Base-by-base conservation (phyloP, 2,888 invertebrate species). In the Trissolcus japonicus region DNA sequence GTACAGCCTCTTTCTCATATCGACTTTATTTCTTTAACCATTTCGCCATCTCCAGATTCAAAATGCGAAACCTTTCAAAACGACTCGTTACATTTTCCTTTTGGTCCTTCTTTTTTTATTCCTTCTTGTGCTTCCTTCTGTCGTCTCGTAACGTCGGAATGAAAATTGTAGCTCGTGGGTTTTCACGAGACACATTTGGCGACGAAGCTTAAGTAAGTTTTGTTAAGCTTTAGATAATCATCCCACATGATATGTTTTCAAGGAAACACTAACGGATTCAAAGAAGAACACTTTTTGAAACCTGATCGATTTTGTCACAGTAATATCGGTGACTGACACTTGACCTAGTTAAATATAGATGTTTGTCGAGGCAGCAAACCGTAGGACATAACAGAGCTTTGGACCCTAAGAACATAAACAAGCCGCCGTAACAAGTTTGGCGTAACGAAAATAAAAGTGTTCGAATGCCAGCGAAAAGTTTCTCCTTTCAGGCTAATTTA, bases 31-130 rank as follows among this genome's bases (percentile, higher is more conserved):
- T 72, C 78, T 67, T 75, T 72, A 63, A 50, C 55, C 63, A 63
- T 68, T 71, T 75, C 53, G 62, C 74, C 77, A 60, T 68, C 63
- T 68, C 63, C 63, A 67, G 77, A 76, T 62, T 76, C 76, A 66
- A 62, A 59, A 73, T 68, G 69, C 48, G 73, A 77, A 69, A 69
- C 66, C 74, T 74, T 69, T 71, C 78, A 69, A 69, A 73, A 61
- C 63, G 54, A 59, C 59, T 77, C 72, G 72, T 60, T 65, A 73
- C 54, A 41, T 69, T 65, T 65, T 57, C 60, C 41, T 63, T 61
- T 68, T 35, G 35, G 51, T 51, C n/a, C 46, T 59, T 62, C 63
- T 67, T 61, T 46, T 17, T 29, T 19, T 19, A 41, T 21, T 29
- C 17, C 25, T 46, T 51, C 11, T 51, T 55, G 48, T 53, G 35